Conservation (phyloP, 2,113 vertebrate genomes). For the Coptodon bakossiorum region DNA sequence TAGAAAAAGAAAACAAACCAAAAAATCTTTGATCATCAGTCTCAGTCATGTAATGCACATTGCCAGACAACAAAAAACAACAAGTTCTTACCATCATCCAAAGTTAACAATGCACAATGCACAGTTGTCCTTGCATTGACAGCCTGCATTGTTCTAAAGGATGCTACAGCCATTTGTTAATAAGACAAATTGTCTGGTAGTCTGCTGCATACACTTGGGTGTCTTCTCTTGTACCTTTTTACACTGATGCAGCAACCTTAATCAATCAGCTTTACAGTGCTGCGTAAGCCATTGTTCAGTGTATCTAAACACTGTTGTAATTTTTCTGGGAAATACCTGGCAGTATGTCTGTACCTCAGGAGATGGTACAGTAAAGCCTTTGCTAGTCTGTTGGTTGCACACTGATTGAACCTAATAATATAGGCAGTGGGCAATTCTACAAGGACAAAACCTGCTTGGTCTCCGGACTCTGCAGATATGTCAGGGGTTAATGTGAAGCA, state of each 20-base stretch:
- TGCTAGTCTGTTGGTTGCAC: neutral
- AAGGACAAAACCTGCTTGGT: conserved; percentile 4
- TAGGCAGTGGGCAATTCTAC: neutral
- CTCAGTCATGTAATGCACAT: neutral
- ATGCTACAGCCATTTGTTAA: neutral
- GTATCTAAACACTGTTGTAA: neutral
- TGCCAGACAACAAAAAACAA: neutral
- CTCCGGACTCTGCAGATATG: conserved; percentile 3
- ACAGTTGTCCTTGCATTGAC: neutral
- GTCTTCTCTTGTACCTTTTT: neutral
- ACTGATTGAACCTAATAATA: conserved; percentile 9
- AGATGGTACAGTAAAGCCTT: neutral
- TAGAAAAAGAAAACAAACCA: neutral
- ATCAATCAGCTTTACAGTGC: conserved; percentile 24
- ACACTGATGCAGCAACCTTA: conserved; percentile 23
- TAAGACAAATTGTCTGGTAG: neutral
- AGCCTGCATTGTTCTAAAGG: conserved; percentile 12
- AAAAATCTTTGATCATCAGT: neutral
- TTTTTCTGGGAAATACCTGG: neutral
- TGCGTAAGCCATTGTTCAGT: conserved; percentile 5
- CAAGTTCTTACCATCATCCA: neutral
- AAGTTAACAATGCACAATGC: conserved; percentile 6
- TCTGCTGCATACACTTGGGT: neutral
- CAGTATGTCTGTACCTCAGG: neutral
- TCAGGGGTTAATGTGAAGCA: conserved; percentile 33